These are phyloP conservation scores for Caloenas nicobarica DNA, from an alignment of 2,113 vertebrate genomes.

Conservation along the genomic window DNA sequence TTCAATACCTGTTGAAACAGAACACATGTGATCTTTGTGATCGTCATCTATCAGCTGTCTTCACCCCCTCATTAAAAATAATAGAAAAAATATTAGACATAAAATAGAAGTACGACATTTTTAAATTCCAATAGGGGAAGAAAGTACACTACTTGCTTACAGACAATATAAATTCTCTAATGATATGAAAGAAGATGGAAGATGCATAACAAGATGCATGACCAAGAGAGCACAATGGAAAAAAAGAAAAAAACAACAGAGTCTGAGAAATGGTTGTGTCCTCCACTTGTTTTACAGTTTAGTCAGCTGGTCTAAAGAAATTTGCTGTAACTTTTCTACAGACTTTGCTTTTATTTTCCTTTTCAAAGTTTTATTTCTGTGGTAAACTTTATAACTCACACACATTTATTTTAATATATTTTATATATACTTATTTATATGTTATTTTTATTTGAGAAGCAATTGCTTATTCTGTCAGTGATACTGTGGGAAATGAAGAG, in stretches of 20 bases:
- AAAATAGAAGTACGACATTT: background rate
- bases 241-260: background rate
- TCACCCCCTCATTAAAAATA: background rate
- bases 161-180: background rate
- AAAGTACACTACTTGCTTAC: background rate
- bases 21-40: background rate
- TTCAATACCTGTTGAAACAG: background rate
- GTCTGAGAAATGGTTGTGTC: rapidly evolving
- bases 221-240: background rate
- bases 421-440: too few species aligned
- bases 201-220: background rate
- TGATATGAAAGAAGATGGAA: background rate
- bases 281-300: background rate
- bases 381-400: background rate
- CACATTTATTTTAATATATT: background rate
- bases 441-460: background rate
- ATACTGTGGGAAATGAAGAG: background rate
- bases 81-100: background rate
- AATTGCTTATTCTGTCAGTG: background rate
- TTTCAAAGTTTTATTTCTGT: background rate
- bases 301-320: background rate
- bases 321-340: background rate
- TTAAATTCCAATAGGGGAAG: background rate
- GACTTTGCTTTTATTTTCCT: background rate
- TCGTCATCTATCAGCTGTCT: background rate